phyloP scores from a whole-genome alignment of 2,888 invertebrate genomes.

The Drepana falcataria region DNA sequence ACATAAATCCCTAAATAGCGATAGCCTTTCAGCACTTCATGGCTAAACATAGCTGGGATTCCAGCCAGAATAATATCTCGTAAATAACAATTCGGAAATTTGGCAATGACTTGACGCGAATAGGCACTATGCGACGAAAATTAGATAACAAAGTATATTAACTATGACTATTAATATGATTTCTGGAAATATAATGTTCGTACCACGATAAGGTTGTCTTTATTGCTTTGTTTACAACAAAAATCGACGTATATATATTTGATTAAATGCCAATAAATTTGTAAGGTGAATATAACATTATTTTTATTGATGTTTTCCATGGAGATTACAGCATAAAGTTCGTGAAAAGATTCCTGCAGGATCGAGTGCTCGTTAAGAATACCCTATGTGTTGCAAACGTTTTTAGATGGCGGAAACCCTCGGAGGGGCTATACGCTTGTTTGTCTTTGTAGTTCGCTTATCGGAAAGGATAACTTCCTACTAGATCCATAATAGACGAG shows the following conservation, averaged over 20 bases:
- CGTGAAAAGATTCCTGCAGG: too few relatives aligned
- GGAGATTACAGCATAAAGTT: too few relatives aligned
- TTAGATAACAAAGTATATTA: slow-evolving; percentile 15
- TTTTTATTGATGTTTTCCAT: too few relatives aligned
- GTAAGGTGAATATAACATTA: too few relatives aligned
- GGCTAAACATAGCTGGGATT: slow-evolving; percentile 23
- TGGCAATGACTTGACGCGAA: slow-evolving; percentile 42
- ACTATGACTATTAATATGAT: neutral
- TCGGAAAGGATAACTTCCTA: too few relatives aligned
- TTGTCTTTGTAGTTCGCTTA: too few relatives aligned
- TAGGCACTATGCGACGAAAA: slow-evolving; percentile 17
- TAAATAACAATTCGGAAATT: slow-evolving; percentile 33
- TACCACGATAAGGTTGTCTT: neutral
- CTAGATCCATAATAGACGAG: slow-evolving; percentile 9
- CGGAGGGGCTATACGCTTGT: too few relatives aligned
- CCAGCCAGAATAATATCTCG: slow-evolving; percentile 33
- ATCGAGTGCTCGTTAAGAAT: too few relatives aligned
- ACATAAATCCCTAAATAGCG: slow-evolving; percentile 12
- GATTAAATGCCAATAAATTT: too few relatives aligned
- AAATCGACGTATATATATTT: slow-evolving; percentile 1
- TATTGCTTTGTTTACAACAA: neutral
- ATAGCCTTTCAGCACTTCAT: slow-evolving; percentile 21
- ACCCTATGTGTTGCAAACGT: too few relatives aligned
- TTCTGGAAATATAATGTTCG: neutral
- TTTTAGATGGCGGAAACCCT: too few relatives aligned